Evolutionary conservation across 1,140 invertebrate species (phyloP), one percentile per base, ranked within the genome.

Genomic region (Dermatophagoides farinae): DNA sequence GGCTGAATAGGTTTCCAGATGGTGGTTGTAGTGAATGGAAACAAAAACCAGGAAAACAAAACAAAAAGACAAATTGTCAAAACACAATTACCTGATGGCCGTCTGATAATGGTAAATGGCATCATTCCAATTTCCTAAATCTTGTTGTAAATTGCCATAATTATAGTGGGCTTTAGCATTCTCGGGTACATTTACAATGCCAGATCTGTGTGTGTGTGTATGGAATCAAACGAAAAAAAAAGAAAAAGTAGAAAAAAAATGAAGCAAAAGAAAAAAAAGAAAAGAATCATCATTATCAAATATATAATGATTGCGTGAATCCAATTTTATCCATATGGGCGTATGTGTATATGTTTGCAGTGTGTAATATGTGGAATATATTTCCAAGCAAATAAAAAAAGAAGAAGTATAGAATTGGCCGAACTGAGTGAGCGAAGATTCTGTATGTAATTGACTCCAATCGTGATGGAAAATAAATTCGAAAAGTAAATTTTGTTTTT

Each of bases 131-230:
- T 79, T 78, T 10, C 73, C 74, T 14, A 78, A 75, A 70, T 89
- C 86, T 69, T 84, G 80, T 55, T 86, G 77, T 68, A 85, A 82
- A 75, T 91, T 91, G 22, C 82, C 87, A 70, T 84, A 88, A 72
- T 90, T 90, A 74, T 88, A 91, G 73, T 89, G 86, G 73, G 88
- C 80, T 74, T 91, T 90, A 25, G 86, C 86, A 70, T 90, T 91
- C 70, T 84, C 78, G 0, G 86, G 86, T 22, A 88, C 70, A 4
- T 82, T 80, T 63, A 78, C 75, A 38, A 90, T 70, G 18, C 87
- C 87, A 11, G 87, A 80, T 69, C 87, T 89, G 75, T 52, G 58
- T 60, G 46, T 59, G 18, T 43, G 41, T 43, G 41, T 10, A 11
- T n/a, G n/a, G n/a, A n/a, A 31, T 4, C 31, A 8, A 31, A 31